Evolutionary conservation across 2,113 vertebrate species (phyloP).

Genomic region (Maccullochella peelii): DNA sequence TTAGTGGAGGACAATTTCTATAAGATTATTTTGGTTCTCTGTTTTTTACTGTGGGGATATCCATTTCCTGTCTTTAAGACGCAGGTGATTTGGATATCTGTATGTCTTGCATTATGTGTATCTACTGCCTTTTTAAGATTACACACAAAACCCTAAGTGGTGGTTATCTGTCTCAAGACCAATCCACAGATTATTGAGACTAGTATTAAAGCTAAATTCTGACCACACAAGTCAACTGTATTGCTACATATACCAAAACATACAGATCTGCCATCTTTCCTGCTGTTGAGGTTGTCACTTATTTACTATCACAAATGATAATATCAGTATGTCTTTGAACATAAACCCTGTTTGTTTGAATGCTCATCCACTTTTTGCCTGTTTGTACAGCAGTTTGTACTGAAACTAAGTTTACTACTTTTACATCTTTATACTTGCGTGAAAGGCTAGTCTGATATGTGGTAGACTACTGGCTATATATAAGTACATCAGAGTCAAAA

Average conservation of each 20-base stretch:
- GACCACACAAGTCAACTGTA: constrained; percentile 20
- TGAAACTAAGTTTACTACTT: constrained; percentile 82
- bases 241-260: constrained; percentile 4
- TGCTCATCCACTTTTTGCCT: constrained; percentile 75
- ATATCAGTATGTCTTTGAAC: constrained; percentile 44
- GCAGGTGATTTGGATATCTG: constrained; percentile 42
- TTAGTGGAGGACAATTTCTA: constrained; percentile 60
- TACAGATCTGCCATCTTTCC: constrained; percentile 33
- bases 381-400: constrained; percentile 83
- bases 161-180: constrained; percentile 44
- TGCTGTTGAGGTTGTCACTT: constrained; percentile 45
- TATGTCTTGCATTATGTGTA: constrained; percentile 47
- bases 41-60: constrained; percentile 54
- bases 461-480: constrained; percentile 68
- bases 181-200: constrained; percentile 39
- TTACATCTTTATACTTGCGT: constrained; percentile 82
- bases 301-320: constrained; percentile 38
- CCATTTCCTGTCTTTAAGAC: constrained; percentile 41
- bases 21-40: constrained; percentile 24
- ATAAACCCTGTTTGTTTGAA: constrained; percentile 55
- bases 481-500: constrained; percentile 59
- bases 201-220: constrained; percentile 36
- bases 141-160: constrained; percentile 11
- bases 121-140: constrained; percentile 70
- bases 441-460: constrained; percentile 65